A percentile compares a stretch with the other conserved stretches of the same genome.
Conservation (phyloP, 2,888 invertebrate genomes). For the Drosophila pseudotalamancana region DNA sequence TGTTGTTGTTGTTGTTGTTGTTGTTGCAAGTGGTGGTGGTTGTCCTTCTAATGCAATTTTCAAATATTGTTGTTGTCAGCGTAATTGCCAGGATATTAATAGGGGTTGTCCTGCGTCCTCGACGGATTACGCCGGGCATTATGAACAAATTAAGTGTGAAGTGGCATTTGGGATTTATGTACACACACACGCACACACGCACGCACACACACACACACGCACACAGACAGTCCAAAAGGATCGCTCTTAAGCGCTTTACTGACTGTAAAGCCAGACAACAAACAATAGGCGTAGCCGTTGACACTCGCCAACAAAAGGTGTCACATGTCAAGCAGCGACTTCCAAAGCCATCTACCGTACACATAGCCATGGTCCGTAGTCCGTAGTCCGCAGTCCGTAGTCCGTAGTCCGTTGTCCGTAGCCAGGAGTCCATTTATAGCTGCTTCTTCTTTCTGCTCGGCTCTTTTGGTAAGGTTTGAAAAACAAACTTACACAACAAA, state of each 20-base stretch:
- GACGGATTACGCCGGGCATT: conserved; percentile 79
- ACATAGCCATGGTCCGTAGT: not conserved
- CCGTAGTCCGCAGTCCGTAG: not conserved
- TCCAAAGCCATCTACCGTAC: not conserved
- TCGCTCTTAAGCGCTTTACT: conserved; percentile 53
- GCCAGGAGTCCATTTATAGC: conserved; percentile 1
- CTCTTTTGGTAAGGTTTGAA: not conserved
- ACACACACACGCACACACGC: conserved; percentile 25
- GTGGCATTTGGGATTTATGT: conserved; percentile 75
- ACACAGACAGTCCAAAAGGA: conserved; percentile 35
- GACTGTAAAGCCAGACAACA: conserved; percentile 30
- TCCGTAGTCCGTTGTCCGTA: too few species aligned
- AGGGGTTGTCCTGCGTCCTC: conserved; percentile 42
- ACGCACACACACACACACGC: conserved; percentile 2
- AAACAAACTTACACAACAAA: conserved; percentile 49
- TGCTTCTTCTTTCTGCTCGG: not conserved
- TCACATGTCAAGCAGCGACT: conserved; percentile 77
- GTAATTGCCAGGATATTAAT: conserved; percentile 76
- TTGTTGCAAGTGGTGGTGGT: conserved; percentile 13
- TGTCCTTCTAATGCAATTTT: conserved; percentile 61
- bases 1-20: conserved; percentile 8
- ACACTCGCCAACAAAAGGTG: conserved; percentile 77
- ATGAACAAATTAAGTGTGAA: conserved; percentile 82
- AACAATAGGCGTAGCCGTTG: conserved; percentile 45
- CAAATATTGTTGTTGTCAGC: conserved; percentile 73